A percentile compares a stretch with the other conserved stretches of the same genome.
Evolutionary conservation across 2,113 vertebrate species (phyloP).

Genomic region (Herpetotheres cachinnans): DNA sequence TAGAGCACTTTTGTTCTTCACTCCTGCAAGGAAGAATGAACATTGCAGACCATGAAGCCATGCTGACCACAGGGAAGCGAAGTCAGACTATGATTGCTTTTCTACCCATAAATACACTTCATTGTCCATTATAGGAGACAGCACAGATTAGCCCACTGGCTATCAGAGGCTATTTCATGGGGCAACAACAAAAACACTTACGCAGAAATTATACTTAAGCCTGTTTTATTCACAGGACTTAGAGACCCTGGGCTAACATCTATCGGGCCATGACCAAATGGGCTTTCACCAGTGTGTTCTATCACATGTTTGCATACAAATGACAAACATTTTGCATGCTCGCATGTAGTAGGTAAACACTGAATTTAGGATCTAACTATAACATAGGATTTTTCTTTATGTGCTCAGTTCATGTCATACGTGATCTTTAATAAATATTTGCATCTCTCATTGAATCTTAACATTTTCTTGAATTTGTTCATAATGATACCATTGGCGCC

Average conservation of each 20-base stretch:
- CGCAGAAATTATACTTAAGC: not conserved
- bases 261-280: not conserved
- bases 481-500: no score
- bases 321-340: not conserved
- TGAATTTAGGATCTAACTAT: not conserved
- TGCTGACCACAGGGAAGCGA: not conserved
- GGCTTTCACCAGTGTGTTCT: not conserved
- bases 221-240: not conserved
- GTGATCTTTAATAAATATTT: not conserved
- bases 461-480: not conserved
- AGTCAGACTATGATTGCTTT: not conserved
- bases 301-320: not conserved
- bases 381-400: not conserved
- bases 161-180: not conserved
- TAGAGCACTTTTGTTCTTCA: not conserved
- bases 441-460: not conserved
- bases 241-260: not conserved
- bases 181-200: not conserved
- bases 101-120: not conserved
- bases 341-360: not conserved
- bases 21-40: not conserved
- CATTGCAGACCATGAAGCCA: not conserved
- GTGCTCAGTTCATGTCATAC: not conserved
- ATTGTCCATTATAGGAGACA: not conserved
- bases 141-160: not conserved